phyloP scores from a whole-genome alignment of 2,797 vertebrate species.

The Galagoides demidoff region DNA sequence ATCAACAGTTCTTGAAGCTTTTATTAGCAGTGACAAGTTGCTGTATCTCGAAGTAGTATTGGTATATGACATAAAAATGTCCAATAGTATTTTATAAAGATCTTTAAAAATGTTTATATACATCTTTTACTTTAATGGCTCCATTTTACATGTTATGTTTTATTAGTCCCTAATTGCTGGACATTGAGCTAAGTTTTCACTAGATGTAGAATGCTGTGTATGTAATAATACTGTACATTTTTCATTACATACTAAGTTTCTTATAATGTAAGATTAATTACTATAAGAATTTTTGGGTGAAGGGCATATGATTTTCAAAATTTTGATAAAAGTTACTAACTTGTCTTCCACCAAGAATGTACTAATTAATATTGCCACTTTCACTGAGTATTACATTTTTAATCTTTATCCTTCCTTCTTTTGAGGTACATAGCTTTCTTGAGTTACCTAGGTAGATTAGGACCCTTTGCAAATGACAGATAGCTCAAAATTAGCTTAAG shows the following conservation, averaged over 20 bases:
- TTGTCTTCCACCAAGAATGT: conserved; percentile 41
- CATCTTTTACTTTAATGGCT: conserved; percentile 56
- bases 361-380: conserved; percentile 34
- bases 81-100: too few relatives aligned
- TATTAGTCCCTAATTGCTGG: neutral
- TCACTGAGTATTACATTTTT: conserved; percentile 50
- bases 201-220: conserved; percentile 12
- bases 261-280: conserved; percentile 8
- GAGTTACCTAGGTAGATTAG: neutral
- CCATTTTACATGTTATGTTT: neutral
- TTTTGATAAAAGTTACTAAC: conserved; percentile 46
- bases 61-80: too few relatives aligned
- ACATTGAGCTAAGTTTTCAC: conserved; percentile 36
- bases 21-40: too few relatives aligned
- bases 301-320: conserved; percentile 36
- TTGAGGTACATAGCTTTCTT: conserved; percentile 43
- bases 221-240: conserved; percentile 12
- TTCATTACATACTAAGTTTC: conserved; percentile 7
- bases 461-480: conserved; percentile 21
- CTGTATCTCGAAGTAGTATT: too few relatives aligned
- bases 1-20: too few relatives aligned
- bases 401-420: conserved; percentile 51
- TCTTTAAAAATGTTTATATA: neutral
- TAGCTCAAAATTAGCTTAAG: conserved; percentile 50
- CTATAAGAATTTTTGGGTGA: neutral